Percentiles rank a stretch among this genome's conserved stretches.
These are phyloP conservation scores for Cnemophilus loriae DNA, from an alignment of 2,113 vertebrate genomes.

Conservation along the genomic window DNA sequence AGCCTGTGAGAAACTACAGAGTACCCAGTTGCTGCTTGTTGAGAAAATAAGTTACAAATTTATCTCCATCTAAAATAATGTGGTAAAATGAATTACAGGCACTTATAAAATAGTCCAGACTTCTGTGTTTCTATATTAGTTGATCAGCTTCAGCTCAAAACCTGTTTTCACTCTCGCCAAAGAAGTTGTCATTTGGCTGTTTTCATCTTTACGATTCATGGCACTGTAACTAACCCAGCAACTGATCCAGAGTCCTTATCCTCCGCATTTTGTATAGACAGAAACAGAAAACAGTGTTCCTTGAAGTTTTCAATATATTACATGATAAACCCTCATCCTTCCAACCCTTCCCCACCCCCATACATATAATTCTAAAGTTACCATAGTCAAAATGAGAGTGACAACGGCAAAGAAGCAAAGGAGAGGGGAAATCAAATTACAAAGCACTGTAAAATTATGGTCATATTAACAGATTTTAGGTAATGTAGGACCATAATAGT, in stretches of 20 bases:
- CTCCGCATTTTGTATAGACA: not conserved
- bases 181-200: not conserved
- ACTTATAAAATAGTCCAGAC: not conserved
- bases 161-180: not conserved
- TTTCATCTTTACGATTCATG: not conserved
- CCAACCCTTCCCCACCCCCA: rapidly evolving
- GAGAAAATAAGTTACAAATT: not conserved
- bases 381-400: not conserved
- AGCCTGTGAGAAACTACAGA: slow-evolving; percentile 22
- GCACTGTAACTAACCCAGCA: not conserved
- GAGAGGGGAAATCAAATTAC: not conserved
- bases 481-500: not conserved
- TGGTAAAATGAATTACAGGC: not conserved
- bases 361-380: not conserved
- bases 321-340: not conserved
- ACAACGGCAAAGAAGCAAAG: not conserved
- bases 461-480: not conserved
- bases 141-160: not conserved
- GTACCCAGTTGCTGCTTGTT: not conserved
- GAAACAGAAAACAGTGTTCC: not conserved
- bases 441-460: not conserved
- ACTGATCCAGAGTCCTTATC: not conserved
- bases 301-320: not conserved
- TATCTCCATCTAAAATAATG: not conserved
- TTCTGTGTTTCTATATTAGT: not conserved